A percentile compares a stretch with the other conserved stretches of the same genome.
Conservation (phyloP, 2,888 invertebrate species). For the Tiliacea aurago region DNA sequence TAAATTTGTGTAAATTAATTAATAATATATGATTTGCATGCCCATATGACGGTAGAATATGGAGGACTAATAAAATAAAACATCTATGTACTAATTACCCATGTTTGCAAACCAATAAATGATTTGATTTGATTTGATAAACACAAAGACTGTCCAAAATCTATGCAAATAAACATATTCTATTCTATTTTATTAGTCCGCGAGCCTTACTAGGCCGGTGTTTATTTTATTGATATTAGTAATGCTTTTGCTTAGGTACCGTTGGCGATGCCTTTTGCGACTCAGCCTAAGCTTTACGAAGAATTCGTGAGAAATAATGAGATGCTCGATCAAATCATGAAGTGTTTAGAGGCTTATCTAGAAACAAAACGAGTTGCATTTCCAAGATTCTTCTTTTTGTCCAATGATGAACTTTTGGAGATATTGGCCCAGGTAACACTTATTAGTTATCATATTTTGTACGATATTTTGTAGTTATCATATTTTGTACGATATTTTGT, state of each 20-base stretch:
- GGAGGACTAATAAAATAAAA: too few relatives aligned
- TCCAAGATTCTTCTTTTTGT: slow-evolving; percentile 97
- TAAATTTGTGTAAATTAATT: too few relatives aligned
- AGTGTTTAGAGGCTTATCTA: slow-evolving; percentile 96
- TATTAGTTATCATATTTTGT: background rate
- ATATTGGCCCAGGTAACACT: slow-evolving; percentile 95
- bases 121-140: too few relatives aligned
- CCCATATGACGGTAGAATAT: too few relatives aligned
- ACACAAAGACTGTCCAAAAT: too few relatives aligned
- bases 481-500: too few relatives aligned
- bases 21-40: too few relatives aligned
- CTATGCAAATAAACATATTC: background rate
- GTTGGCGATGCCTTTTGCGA: slow-evolving; percentile 95
- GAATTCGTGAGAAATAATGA: slow-evolving; percentile 93
- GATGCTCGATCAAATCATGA: slow-evolving; percentile 96
- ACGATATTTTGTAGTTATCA: too few relatives aligned
- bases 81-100: too few relatives aligned
- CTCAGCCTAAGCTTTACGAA: slow-evolving; percentile 93
- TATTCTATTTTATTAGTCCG: background rate
- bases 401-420: slow-evolving; percentile 97
- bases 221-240: background rate
- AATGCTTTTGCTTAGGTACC: slow-evolving; percentile 87
- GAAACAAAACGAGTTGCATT: slow-evolving; percentile 97
- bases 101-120: too few relatives aligned
- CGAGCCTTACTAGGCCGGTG: background rate